These are phyloP conservation scores for Rhinophrynus dorsalis DNA, from an alignment of 2,797 vertebrate genomes.

Conservation along the genomic window DNA sequence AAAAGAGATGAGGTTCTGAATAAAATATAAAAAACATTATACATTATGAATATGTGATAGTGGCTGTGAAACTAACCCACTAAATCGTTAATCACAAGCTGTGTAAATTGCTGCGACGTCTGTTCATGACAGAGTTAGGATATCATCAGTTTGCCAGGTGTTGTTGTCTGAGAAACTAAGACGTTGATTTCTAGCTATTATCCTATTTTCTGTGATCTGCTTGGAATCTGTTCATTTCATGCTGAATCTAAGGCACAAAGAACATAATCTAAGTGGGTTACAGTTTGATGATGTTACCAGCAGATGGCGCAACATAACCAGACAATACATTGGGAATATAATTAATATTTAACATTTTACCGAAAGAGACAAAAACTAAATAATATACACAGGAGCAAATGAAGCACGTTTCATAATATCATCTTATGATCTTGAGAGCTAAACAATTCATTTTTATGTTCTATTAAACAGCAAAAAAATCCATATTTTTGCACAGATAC, in stretches of 20 bases:
- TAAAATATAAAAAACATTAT: not conserved
- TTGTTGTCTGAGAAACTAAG: not conserved
- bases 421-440: too few species aligned
- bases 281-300: not conserved
- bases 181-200: slow-evolving; percentile 28
- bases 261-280: not conserved
- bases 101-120: not conserved
- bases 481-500: too few species aligned
- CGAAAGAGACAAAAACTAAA: too few species aligned
- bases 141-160: slow-evolving; percentile 20
- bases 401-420: not conserved
- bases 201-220: slow-evolving; percentile 30
- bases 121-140: slow-evolving; percentile 3
- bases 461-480: too few species aligned
- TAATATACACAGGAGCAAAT: not conserved
- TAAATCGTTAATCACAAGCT: not conserved
- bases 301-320: slow-evolving; percentile 22
- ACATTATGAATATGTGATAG: not conserved
- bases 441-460: too few species aligned
- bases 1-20: not conserved
- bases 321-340: slow-evolving; percentile 7
- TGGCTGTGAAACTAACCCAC: not conserved
- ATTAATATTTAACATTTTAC: too few species aligned
- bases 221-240: slow-evolving; percentile 33
- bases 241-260: slow-evolving; percentile 36